phyloP scores from a whole-genome alignment of 2,113 vertebrate genomes.

The Hippoglossus stenolepis region DNA sequence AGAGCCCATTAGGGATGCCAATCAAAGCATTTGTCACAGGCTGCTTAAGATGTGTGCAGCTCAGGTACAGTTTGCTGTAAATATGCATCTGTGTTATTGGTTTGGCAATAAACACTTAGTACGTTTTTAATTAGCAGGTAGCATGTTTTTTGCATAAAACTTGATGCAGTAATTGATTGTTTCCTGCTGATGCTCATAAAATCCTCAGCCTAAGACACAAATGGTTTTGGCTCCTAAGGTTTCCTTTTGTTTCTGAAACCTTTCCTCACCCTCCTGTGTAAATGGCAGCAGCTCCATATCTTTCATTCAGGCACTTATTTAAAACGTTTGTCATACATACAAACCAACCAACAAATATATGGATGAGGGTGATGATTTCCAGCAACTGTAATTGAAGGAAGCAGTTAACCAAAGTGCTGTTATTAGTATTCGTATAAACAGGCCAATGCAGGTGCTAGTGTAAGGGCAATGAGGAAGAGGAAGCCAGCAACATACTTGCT shows the following conservation, averaged over 20 bases:
- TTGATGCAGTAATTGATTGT: background rate
- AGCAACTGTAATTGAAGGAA: too few species aligned
- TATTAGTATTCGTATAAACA: too few species aligned
- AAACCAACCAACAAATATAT: too few species aligned
- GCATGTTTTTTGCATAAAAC: background rate
- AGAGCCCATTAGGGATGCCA: conserved; percentile 58
- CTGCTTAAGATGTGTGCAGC: conserved; percentile 42
- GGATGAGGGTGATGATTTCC: too few species aligned
- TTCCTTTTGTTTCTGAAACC: too few species aligned
- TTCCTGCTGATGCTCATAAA: background rate
- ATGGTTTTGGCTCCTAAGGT: background rate
- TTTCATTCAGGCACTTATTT: too few species aligned
- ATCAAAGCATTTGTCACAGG: conserved; percentile 49
- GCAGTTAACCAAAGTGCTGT: too few species aligned
- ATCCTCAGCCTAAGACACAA: background rate
- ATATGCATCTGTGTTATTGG: background rate
- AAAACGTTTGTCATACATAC: too few species aligned
- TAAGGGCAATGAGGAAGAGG: too few species aligned
- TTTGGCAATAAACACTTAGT: background rate
- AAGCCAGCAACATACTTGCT: too few species aligned
- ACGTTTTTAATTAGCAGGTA: background rate
- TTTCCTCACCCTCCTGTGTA: background rate
- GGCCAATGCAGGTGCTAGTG: too few species aligned
- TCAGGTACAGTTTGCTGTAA: background rate
- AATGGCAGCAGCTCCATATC: too few species aligned